Evolutionary conservation across 2,797 vertebrate species (phyloP), one percentile per base, ranked within the genome.

Genomic region (Perodicticus potto): DNA sequence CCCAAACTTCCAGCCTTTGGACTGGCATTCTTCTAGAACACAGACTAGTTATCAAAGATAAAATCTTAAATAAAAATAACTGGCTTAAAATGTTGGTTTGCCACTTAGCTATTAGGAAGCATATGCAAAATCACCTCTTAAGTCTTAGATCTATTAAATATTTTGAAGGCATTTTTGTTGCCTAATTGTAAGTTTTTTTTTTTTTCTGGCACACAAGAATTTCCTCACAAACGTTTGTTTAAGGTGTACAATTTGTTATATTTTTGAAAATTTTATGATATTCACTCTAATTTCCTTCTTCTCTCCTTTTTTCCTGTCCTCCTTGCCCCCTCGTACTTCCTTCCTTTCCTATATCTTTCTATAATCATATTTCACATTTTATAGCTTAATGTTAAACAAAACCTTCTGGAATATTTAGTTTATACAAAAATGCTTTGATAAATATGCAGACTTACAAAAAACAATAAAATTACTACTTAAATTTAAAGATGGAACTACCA

Each of bases 21-120:
- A 80, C 11, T 90, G 86, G 1, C 5, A 70, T 93, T 94, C 59
- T 91, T 2, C 40, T 67, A 83, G 27, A 83, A 83, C 19, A 0
- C 16, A 88, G 34, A 34, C 13, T 92, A 83, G 37, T 77, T 69
- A 63, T 29, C 57, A 91, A 91, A 67, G 53, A 27, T 93, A 86
- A 91, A 88, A 91, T 25, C 10, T 77, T 67, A 69, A 81, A 40
- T 34, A 7, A 69, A 78, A 73, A 69, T 22, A 76, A 43, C 22
- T 65, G 1, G 16, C 57, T 59, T 87, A 70, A 89, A 77, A 29
- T 81, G 37, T 55, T 83, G 34, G 27, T 43, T 89, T 91, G 10
- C 13, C 10, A 49, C 43, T 80, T 81, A 73, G 32, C 34, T 74
- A 55, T 89, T 81, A 72, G 14, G 11, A 23, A 63, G n/a, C 3